Evolutionary conservation across 2,113 vertebrate species (phyloP).

Genomic region (Rafetus swinhoei): DNA sequence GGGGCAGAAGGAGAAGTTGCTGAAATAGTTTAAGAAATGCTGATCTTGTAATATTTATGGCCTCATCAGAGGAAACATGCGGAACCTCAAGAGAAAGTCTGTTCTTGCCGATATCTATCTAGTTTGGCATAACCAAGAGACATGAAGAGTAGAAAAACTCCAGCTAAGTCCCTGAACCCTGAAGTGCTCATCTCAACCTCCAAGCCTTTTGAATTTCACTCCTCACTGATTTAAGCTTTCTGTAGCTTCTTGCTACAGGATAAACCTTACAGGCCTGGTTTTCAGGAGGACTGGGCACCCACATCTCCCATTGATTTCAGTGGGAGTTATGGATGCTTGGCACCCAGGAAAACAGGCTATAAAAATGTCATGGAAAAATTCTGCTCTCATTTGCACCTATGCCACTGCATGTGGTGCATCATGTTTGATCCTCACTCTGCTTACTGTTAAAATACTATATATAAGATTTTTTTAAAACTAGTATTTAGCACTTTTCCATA

Average conservation of each 20-base stretch:
- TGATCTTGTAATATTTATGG: conserved; percentile 19
- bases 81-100: neutral
- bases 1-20: conserved; percentile 20
- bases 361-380: neutral
- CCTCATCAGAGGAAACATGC: neutral
- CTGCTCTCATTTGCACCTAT: conserved; percentile 35
- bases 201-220: neutral
- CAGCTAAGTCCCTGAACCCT: neutral
- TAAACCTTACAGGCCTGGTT: neutral
- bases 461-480: conserved; percentile 49
- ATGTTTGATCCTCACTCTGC: conserved; percentile 27
- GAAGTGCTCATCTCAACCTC: neutral
- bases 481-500: conserved; percentile 42
- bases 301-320: neutral
- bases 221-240: neutral
- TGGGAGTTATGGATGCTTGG: neutral
- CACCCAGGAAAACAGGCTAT: neutral
- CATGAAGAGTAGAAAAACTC: neutral
- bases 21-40: conserved; percentile 1
- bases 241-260: neutral
- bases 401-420: neutral
- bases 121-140: neutral
- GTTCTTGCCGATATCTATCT: neutral
- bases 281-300: neutral
- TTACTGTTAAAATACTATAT: conserved; percentile 24